Conservation (phyloP, 2,888 invertebrate genomes). For the Amphipoea oculea region DNA sequence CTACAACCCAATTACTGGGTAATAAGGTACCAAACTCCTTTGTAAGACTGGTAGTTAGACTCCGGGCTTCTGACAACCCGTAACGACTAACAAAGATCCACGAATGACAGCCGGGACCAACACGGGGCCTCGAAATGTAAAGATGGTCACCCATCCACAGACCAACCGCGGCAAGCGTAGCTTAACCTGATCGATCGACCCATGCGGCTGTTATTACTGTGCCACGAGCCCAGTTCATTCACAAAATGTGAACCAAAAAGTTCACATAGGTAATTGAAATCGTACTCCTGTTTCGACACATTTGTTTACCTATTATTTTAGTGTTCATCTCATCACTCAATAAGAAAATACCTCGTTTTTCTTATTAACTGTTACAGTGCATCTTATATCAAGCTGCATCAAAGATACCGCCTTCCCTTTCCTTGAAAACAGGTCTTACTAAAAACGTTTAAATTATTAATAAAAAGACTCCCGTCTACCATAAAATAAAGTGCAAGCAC, state of each 20-base stretch:
- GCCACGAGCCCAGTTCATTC: neutral
- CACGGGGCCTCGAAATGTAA: neutral
- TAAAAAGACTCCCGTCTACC: conserved; percentile 8
- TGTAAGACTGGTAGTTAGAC: fast-evolving
- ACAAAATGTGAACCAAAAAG: neutral
- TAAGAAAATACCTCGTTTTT: neutral
- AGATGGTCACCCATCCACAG: neutral
- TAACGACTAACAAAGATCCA: too few relatives aligned
- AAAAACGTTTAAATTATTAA: conserved; percentile 23
- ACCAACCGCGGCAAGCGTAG: neutral
- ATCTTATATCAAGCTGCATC: conserved; percentile 3
- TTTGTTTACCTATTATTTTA: neutral
- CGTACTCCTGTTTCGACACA: too few relatives aligned
- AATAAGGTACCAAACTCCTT: neutral
- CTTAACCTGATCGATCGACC: neutral
- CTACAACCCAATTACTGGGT: neutral
- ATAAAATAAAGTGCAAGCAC: conserved; percentile 39
- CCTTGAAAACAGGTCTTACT: neutral
- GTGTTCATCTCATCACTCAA: neutral
- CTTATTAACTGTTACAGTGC: neutral
- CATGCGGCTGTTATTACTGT: neutral
- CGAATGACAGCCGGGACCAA: neutral
- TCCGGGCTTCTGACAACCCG: neutral
- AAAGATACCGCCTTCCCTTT: conserved; percentile 1
- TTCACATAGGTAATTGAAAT: neutral